Base-by-base conservation (phyloP, 2,888 invertebrate species). In the Mesodorylaimus sp. region DNA sequence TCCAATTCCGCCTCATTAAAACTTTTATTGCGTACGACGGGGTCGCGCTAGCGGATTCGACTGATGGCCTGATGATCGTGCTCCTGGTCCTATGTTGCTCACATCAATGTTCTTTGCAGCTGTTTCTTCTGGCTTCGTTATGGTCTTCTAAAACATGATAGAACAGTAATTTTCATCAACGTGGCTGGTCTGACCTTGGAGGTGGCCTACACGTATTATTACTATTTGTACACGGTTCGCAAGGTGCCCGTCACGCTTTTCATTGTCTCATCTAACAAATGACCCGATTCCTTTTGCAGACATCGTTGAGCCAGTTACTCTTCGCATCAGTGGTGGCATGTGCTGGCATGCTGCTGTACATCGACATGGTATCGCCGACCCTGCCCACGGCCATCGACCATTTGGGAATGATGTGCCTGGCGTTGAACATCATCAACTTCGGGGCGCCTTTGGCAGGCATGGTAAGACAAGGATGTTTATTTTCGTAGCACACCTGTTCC, bases 361-460 rank as follows among this genome's bases (percentile, higher is more conserved):
- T 32, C 16, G 16, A 32, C 16, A 10, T 32, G 10, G 16, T 32
- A 32, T 16, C 32, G 32, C 7, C 7, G 16, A 13, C 44, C 27
- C 5, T 16, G 10, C 10, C 24, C 10, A 26, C 44, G 52, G 75
- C 79, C 24, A 70, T 76, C 56, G 68, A 69, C 53, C 68, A 76
- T 59, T 72, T 83, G 58, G 86, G 86, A 1, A 52, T 65, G 44
- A 51, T 66, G 38, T 65, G 83, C 58, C 81, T 82, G 66, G 66
- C 75, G 26, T 73, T 84, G 45, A 83, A 85, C 1, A 75, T 85
- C 47, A 61, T 83, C 53, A 83, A 83, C 60, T 80, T 85, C 64
- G 83, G 81, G 24, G 79, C 86, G 13, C 87, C 86, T 3, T 73
- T 87, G 57, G 79, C 79, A 47, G 79, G 80, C 64, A 67, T 86